Evolutionary conservation across 2,888 invertebrate species (phyloP).

Genomic region (Branchipolynoe longqiensis): DNA sequence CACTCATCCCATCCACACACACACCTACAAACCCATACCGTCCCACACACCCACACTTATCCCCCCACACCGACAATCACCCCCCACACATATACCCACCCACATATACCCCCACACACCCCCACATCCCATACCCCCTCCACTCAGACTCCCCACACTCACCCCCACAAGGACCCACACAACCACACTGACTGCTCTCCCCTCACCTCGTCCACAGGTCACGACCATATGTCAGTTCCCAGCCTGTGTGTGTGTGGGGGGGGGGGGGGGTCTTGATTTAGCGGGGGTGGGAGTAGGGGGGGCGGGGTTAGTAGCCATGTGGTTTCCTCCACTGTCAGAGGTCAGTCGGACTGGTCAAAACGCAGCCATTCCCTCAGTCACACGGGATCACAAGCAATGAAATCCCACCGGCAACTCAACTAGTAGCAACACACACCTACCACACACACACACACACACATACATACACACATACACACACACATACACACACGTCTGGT

Average conservation of each 20-base stretch:
- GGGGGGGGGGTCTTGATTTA: neutral
- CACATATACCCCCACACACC: too few species aligned
- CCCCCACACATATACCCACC: neutral
- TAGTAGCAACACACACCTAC: slow-evolving; percentile 15
- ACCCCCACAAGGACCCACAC: too few species aligned
- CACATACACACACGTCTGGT: too few species aligned
- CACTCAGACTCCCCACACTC: too few species aligned
- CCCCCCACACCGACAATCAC: too few species aligned
- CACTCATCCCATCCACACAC: too few species aligned
- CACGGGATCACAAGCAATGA: slow-evolving; percentile 10
- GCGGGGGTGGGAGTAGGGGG: neutral
- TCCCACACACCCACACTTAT: too few species aligned
- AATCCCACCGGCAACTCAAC: too few species aligned
- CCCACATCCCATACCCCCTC: too few species aligned
- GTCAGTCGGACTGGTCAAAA: neutral
- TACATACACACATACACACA: too few species aligned
- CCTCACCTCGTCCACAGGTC: slow-evolving; percentile 1
- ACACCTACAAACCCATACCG: neutral
- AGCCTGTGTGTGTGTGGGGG: neutral
- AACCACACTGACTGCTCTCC: too few species aligned
- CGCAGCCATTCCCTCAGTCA: neutral
- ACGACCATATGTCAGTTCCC: slow-evolving; percentile 19
- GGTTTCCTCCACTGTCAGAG: neutral
- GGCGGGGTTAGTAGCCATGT: too few species aligned
- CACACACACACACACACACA: slow-evolving; percentile 4